These are phyloP conservation scores for Nesogale talazaci DNA, from an alignment of 2,113 vertebrate species.

Conservation along the genomic window DNA sequence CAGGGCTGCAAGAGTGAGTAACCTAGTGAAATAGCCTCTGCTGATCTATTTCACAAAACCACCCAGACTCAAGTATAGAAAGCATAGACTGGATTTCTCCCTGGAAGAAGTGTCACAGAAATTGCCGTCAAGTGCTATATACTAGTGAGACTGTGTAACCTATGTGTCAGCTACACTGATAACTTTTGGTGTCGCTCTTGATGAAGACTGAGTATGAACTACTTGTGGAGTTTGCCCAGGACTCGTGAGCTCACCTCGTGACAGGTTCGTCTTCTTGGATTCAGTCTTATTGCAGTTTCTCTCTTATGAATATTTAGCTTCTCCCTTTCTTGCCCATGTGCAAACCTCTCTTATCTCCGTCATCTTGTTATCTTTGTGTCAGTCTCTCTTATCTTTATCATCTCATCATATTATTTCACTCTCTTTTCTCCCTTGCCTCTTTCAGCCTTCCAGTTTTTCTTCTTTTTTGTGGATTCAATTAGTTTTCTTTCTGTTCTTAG, in stretches of 20 bases:
- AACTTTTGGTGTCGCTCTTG: not conserved
- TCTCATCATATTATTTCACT: not conserved
- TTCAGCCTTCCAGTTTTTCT: not conserved
- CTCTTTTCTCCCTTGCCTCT: not conserved
- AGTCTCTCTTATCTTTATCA: not conserved
- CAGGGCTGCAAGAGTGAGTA: not conserved
- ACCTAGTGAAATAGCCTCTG: not conserved
- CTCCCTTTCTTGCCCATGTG: constrained; percentile 47
- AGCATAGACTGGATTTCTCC: not conserved
- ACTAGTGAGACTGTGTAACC: not conserved
- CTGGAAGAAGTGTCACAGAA: too few relatives aligned
- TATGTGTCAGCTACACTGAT: not conserved
- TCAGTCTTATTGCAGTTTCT: constrained; percentile 58
- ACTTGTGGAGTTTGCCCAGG: not conserved
- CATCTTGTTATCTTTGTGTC: not conserved
- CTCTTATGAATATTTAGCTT: constrained; percentile 75
- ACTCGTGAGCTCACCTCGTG: not conserved
- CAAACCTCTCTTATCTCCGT: not conserved
- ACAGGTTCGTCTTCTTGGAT: constrained; percentile 63
- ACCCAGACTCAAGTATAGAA: not conserved
- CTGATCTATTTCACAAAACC: too few relatives aligned
- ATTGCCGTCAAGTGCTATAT: not conserved
- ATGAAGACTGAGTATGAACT: not conserved
- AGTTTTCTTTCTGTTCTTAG: constrained; percentile 88
- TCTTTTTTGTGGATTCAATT: constrained; percentile 84